A percentile compares a stretch with the other conserved stretches of the same genome.
Evolutionary conservation across 1,140 invertebrate genomes (phyloP).

Genomic region (Macrobrachium rosenbergii): DNA sequence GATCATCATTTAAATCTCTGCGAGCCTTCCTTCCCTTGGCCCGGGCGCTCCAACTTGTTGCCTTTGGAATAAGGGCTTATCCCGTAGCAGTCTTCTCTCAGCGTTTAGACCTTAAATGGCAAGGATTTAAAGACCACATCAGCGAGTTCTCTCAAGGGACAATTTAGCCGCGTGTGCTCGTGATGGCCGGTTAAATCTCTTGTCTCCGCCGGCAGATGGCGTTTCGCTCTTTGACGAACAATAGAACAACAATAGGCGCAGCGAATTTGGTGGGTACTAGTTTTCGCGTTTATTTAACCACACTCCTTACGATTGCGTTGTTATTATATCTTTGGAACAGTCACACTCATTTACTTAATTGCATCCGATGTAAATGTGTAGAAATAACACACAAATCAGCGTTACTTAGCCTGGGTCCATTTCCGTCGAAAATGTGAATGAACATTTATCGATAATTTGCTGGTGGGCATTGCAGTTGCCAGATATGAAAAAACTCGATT

Average conservation of each 20-base stretch:
- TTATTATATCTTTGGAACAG: too few species aligned
- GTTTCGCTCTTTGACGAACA: constrained; percentile 66
- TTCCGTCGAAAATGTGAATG: neutral
- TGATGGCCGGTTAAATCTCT: constrained; percentile 53
- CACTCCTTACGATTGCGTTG: too few species aligned
- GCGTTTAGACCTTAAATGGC: neutral
- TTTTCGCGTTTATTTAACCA: constrained; percentile 55
- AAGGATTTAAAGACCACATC: constrained; percentile 16
- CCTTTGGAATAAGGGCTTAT: constrained; percentile 12
- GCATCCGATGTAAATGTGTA: too few species aligned
- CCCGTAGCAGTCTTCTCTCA: neutral
- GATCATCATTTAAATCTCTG: constrained; percentile 67
- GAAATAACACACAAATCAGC: too few species aligned
- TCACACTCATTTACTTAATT: too few species aligned
- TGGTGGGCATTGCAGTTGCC: constrained; percentile 39
- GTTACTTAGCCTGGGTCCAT: too few species aligned
- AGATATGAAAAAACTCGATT: neutral
- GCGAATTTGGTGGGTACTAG: constrained; percentile 65
- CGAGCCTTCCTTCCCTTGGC: constrained; percentile 46
- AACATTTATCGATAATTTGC: constrained; percentile 16
- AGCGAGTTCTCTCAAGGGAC: neutral
- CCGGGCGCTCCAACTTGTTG: constrained; percentile 51
- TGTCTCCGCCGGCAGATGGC: constrained; percentile 63
- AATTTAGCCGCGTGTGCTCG: constrained; percentile 36
- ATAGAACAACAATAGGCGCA: constrained; percentile 64